Conservation (phyloP, 2,888 invertebrate species). For the Latheticus oryzae region DNA sequence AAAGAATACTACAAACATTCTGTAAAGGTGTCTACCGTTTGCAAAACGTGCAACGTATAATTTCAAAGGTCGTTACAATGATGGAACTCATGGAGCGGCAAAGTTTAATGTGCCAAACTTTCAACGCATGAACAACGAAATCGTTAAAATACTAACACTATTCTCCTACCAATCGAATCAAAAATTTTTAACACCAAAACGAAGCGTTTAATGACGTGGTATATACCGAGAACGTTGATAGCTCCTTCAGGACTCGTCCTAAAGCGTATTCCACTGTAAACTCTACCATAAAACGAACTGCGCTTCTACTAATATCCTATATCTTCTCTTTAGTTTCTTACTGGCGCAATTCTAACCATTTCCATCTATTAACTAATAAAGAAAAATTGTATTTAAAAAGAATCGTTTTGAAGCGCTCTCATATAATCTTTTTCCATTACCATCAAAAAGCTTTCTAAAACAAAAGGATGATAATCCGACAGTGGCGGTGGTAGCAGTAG, state of each 20-base stretch:
- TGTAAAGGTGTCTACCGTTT: slow-evolving; percentile 51
- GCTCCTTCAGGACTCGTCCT: slow-evolving; percentile 58
- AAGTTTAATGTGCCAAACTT: slow-evolving; percentile 49
- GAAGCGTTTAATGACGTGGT: slow-evolving; percentile 54
- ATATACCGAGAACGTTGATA: slow-evolving; percentile 56
- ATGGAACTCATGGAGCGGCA: slow-evolving; percentile 50
- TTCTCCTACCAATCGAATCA: too few relatives aligned
- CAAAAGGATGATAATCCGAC: slow-evolving; percentile 61
- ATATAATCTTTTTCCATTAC: slow-evolving; percentile 58
- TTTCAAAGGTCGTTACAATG: slow-evolving; percentile 53
- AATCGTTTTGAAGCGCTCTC: slow-evolving; percentile 49
- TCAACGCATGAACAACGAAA: slow-evolving; percentile 27
- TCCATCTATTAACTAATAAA: too few relatives aligned
- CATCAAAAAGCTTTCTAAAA: slow-evolving; percentile 58
- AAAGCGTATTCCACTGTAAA: slow-evolving; percentile 53
- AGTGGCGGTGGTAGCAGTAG: slow-evolving; percentile 44
- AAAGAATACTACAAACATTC: slow-evolving; percentile 42
- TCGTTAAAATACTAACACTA: slow-evolving; percentile 20
- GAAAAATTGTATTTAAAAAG: too few relatives aligned
- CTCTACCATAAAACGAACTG: slow-evolving; percentile 57
- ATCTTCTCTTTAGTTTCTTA: slow-evolving; percentile 35
- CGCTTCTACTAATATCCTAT: slow-evolving; percentile 52
- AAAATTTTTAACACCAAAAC: too few relatives aligned
- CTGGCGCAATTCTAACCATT: too few relatives aligned
- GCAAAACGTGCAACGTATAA: slow-evolving; percentile 45